Base-by-base conservation (phyloP, 2,113 vertebrate genomes). In the Rhea americana region DNA sequence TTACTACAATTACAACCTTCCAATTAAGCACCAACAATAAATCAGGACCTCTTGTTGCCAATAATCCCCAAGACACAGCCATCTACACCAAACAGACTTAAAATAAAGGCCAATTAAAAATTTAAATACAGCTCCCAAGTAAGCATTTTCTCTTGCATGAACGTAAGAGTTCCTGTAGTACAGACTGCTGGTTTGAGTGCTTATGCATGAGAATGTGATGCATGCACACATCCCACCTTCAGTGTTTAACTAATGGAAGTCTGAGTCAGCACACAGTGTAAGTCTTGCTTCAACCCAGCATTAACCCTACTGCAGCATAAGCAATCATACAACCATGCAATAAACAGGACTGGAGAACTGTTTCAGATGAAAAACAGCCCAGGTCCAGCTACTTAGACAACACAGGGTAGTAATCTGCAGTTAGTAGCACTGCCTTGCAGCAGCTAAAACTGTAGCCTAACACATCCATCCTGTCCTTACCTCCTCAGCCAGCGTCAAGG, bases 401-500 rank as follows among this genome's bases (percentile, higher is more conserved):
- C 51, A 73, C 17, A 2, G 3, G 55, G 67, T 8, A 68, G 18
- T 51, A 70, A 20, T 0, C 1, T 25, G 39, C 47, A 89, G 55
- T 25, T 77, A 41, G 43, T 24, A 82, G 61, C 65, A 67, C 12
- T 13, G 22, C 30, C 28, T n/a, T 77, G 21, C 48, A 86, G 72
- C 35, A 56, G 47, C 0, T 11, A 90, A 58, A 58, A 82, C n/a
- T 32, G 30, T 13, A 79, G 53, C 22, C 67, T 55, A 37, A 43
- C 7, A 30, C 9, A 37, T 30, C 41, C 21, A 41, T 10, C 19
- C 41, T 70, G 26, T 15, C 25, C 95, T 93, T 97, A 99, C 99
- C 98, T 99, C 99, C 83, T 98, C 97, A 30, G 98, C 93, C 39
- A 99, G 97, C 8, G 98, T 97, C 10, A 95, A 92, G 2, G 99